These are phyloP conservation scores for Sebastes cheni DNA, from an alignment of 2,797 vertebrate genomes.

Conservation along the genomic window DNA sequence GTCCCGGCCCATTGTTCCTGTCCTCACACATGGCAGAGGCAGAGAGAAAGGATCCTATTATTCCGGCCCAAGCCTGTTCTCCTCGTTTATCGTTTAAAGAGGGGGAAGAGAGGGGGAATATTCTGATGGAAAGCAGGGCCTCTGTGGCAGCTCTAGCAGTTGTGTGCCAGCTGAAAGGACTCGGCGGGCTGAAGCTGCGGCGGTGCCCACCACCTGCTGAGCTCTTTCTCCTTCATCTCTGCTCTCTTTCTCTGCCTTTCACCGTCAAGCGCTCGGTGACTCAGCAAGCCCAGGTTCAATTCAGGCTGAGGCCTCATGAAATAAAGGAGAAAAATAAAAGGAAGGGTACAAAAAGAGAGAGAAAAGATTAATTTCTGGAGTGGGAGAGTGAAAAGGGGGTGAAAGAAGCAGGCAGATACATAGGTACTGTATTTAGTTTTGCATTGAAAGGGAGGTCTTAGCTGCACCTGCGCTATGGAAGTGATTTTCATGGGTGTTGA, in stretches of 20 bases:
- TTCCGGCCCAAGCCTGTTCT: constrained; percentile 84
- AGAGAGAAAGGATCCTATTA: constrained; percentile 84
- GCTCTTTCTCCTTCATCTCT: constrained; percentile 79
- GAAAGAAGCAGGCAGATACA: constrained; percentile 56
- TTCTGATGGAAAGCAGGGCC: constrained; percentile 83
- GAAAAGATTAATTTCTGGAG: constrained; percentile 80
- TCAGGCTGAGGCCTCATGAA: constrained; percentile 62
- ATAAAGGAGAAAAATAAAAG: constrained; percentile 53
- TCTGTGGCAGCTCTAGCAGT: constrained; percentile 78
- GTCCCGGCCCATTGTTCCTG: constrained; percentile 76
- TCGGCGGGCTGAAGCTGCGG: constrained; percentile 77
- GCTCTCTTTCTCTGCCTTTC: constrained; percentile 74
- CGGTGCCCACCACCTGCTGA: constrained; percentile 88
- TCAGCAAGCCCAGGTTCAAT: constrained; percentile 81
- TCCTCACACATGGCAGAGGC: constrained; percentile 79
- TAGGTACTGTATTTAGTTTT: constrained; percentile 75
- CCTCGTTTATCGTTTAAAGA: constrained; percentile 81
- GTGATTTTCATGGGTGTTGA: constrained; percentile 35
- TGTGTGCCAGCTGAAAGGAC: constrained; percentile 85
- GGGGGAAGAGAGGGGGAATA: constrained; percentile 80
- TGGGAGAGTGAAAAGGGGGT: constrained; percentile 39
- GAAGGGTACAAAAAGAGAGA: constrained; percentile 60
- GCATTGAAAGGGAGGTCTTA: constrained; percentile 40
- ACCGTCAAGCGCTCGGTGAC: constrained; percentile 73
- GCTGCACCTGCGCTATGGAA: constrained; percentile 62